Percentiles rank a stretch among this genome's conserved stretches.
Conservation (phyloP, 2,888 invertebrate genomes). For the Drosophila kanekoi region DNA sequence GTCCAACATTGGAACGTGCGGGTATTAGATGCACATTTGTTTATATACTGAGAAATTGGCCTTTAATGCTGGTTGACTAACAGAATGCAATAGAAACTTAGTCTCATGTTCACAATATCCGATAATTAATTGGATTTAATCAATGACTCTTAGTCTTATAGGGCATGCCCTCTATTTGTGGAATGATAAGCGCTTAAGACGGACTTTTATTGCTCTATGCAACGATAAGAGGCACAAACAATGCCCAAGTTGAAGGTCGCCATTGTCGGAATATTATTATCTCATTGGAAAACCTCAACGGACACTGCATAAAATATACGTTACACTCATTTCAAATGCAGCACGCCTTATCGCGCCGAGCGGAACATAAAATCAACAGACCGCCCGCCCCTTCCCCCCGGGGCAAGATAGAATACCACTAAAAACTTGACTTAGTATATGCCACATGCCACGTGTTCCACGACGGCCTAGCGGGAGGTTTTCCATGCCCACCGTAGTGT, state of each 20-base stretch:
- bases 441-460: conserved; percentile 72
- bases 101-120: conserved; percentile 4
- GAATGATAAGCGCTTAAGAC: conserved; percentile 35
- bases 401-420: conserved; percentile 50
- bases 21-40: conserved; percentile 58
- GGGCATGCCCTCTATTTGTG: neutral
- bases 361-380: conserved; percentile 62
- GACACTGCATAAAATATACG: conserved; percentile 76
- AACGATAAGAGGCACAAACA: conserved; percentile 37
- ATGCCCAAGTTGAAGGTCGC: conserved; percentile 67
- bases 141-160: neutral
- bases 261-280: conserved; percentile 50
- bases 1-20: conserved; percentile 66
- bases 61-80: conserved; percentile 57
- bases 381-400: conserved; percentile 34
- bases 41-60: conserved; percentile 16
- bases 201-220: conserved; percentile 23
- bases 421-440: conserved; percentile 33
- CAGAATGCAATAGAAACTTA: conserved; percentile 1
- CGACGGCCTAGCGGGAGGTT: conserved; percentile 18
- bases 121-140: conserved; percentile 8
- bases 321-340: conserved; percentile 79
- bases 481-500: conserved; percentile 30
- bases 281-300: conserved; percentile 55
- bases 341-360: conserved; percentile 64